Percentiles rank a stretch among this genome's conserved stretches.
Conservation (phyloP, 2,888 invertebrate genomes). For the Tachina lurida region DNA sequence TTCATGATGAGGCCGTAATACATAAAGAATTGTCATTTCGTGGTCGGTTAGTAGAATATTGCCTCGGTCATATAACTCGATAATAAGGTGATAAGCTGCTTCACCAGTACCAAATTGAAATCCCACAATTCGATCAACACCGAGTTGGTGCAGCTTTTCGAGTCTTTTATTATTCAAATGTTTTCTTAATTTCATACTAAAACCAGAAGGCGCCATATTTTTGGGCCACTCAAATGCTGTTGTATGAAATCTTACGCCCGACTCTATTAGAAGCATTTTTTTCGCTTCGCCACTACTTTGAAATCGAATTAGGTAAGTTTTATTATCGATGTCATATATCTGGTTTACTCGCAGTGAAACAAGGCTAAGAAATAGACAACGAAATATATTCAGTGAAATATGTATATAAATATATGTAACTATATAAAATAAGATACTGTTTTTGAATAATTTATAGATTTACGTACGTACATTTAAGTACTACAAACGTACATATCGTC, state of each 20-base stretch:
- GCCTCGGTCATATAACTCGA: slow-evolving; percentile 97
- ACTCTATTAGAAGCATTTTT: slow-evolving; percentile 94
- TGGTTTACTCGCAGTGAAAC: slow-evolving; percentile 97
- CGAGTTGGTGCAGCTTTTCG: slow-evolving; percentile 93
- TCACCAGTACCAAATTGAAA: slow-evolving; percentile 97
- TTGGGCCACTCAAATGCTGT: slow-evolving; percentile 99
- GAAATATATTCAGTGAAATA: too few relatives aligned
- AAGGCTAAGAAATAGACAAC: slow-evolving; percentile 84
- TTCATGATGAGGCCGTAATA: slow-evolving; percentile 95
- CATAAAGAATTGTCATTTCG: slow-evolving; percentile 94
- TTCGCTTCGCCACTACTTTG: slow-evolving; percentile 92
- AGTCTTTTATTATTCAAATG: slow-evolving; percentile 97
- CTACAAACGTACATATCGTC: too few relatives aligned
- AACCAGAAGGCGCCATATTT: slow-evolving; percentile 96
- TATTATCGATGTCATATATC: slow-evolving; percentile 98
- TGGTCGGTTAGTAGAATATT: slow-evolving; percentile 97
- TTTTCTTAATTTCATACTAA: slow-evolving; percentile 99
- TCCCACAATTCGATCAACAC: slow-evolving; percentile 96
- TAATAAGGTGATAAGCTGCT: slow-evolving; percentile 96
- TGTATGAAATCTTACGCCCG: slow-evolving; percentile 95
- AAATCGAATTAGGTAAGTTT: slow-evolving; percentile 95
- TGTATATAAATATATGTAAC: too few relatives aligned
- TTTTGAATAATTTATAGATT: too few relatives aligned
- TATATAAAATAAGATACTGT: too few relatives aligned
- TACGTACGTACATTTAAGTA: too few relatives aligned